Conservation (phyloP, 2,113 vertebrate genomes). For the Pachypanchax playfairii region DNA sequence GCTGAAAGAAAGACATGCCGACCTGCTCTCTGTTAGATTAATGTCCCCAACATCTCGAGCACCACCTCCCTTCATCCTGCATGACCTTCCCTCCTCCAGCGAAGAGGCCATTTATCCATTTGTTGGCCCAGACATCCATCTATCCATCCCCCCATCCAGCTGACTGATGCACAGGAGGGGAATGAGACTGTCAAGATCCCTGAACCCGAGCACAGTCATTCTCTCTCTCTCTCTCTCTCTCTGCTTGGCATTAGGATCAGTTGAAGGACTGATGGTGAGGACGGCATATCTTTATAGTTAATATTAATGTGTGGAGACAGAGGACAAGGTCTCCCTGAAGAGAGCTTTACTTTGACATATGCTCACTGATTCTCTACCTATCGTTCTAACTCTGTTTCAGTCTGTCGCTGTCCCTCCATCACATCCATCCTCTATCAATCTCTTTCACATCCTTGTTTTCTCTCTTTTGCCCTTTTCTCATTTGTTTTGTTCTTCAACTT, state of each 20-base stretch:
- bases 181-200: constrained; percentile 75
- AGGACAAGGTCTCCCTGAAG: constrained; percentile 72
- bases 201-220: constrained; percentile 69
- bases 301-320: constrained; percentile 73
- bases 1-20: constrained; percentile 33
- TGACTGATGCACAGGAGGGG: constrained; percentile 73
- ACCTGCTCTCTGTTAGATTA: constrained; percentile 69
- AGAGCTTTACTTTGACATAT: constrained; percentile 71
- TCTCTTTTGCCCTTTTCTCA: constrained; percentile 12
- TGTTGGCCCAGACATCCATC: constrained; percentile 59
- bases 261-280: constrained; percentile 67
- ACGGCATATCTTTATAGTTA: constrained; percentile 67
- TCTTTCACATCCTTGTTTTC: constrained; percentile 28
- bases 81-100: constrained; percentile 71
- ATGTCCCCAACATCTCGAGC: constrained; percentile 69
- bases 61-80: constrained; percentile 58
- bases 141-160: constrained; percentile 63
- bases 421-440: constrained; percentile 21
- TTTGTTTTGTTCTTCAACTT: background rate
- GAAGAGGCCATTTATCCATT: constrained; percentile 70
- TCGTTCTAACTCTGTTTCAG: constrained; percentile 46
- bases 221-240: constrained; percentile 13
- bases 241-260: constrained; percentile 52
- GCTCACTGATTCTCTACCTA: constrained; percentile 52
- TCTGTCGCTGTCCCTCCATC: constrained; percentile 29